Base-by-base conservation (phyloP, 2,113 vertebrate genomes). In the Halichoerus grypus region DNA sequence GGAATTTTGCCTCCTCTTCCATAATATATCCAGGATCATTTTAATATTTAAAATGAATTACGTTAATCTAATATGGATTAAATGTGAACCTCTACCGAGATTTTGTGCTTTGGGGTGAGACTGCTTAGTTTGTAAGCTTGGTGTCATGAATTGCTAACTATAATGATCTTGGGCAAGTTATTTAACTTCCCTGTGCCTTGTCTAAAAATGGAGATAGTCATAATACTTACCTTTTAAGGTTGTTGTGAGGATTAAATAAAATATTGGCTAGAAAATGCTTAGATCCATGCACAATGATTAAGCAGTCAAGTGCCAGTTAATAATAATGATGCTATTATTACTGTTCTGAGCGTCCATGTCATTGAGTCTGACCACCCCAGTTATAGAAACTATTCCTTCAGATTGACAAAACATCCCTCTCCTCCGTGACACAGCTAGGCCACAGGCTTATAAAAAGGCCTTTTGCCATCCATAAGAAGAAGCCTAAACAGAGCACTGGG, bases 31-130 rank as follows among this genome's bases (percentile, higher is more conserved):
- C n/a, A 61, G 33, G 63, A 85, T 93, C 49, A 80, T 94, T 87
- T 94, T 88, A 88, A 65, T 79, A 93, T 76, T 95, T 84, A 84
- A 97, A 90, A 80, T 88, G 33, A 97, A 85, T 90, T 86, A 89
- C 0, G 79, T 63, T 87, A 82, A 46, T 36, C 14, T 84, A 69
- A 87, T 11, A 61, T 69, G 63, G 59, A 71, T 67, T 79, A 84
- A 42, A 76, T 76, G 74, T 94, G 76, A 90, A 76, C 65, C 15
- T 91, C 80, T 94, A 77, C 13, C 57, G 84, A 84, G 19, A 72
- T 39, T 83, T 31, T 16, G 39, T 90, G 39, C n/a, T 95, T 94
- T 96, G 49, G 26, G 49, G 33, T 88, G 19, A 88, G 18, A 71
- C 19, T 91, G 69, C 51, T 88, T 93, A n/a, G 82, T 71, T 67